These are phyloP conservation scores for Acanthurus tractus DNA, from an alignment of 2,797 vertebrate species.

Conservation along the genomic window DNA sequence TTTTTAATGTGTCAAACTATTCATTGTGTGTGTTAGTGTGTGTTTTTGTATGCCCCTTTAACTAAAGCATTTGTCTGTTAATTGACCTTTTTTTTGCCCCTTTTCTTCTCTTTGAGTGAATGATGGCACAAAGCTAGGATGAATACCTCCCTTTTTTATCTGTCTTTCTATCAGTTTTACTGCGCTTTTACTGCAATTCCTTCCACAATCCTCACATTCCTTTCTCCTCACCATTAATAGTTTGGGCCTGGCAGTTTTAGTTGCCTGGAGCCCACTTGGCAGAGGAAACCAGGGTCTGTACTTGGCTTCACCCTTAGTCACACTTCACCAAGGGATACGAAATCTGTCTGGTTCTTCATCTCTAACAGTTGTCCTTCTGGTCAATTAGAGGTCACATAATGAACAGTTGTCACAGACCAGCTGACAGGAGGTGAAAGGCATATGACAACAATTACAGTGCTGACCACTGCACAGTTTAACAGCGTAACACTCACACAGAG, in stretches of 20 bases:
- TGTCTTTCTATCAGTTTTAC: slow-evolving; percentile 8
- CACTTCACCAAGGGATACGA: not conserved
- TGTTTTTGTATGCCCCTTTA: not conserved
- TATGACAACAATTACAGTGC: slow-evolving; percentile 68
- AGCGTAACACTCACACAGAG: slow-evolving; percentile 12
- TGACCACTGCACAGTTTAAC: slow-evolving; percentile 61
- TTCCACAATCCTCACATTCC: slow-evolving; percentile 26
- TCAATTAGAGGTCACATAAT: slow-evolving; percentile 53
- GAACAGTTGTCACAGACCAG: slow-evolving; percentile 51
- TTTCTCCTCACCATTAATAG: slow-evolving; percentile 30
- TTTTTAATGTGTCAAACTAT: too few relatives aligned
- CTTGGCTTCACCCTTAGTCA: slow-evolving; percentile 3
- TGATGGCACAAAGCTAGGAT: not conserved
- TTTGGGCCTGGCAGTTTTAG: slow-evolving; percentile 40
- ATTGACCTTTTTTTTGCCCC: slow-evolving; percentile 12
- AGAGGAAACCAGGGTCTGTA: slow-evolving; percentile 22
- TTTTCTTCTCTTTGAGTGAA: slow-evolving; percentile 2
- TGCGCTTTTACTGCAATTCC: slow-evolving; percentile 17
- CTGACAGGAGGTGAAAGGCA: slow-evolving; percentile 49
- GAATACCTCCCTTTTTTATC: slow-evolving; percentile 12
- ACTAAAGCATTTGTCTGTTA: slow-evolving; percentile 11
- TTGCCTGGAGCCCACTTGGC: slow-evolving; percentile 41
- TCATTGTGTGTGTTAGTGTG: not conserved
- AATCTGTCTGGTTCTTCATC: not conserved
- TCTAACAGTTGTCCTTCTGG: slow-evolving; percentile 26